Evolutionary conservation across 1,140 invertebrate genomes (phyloP).

Genomic region (Danaus melanippus): DNA sequence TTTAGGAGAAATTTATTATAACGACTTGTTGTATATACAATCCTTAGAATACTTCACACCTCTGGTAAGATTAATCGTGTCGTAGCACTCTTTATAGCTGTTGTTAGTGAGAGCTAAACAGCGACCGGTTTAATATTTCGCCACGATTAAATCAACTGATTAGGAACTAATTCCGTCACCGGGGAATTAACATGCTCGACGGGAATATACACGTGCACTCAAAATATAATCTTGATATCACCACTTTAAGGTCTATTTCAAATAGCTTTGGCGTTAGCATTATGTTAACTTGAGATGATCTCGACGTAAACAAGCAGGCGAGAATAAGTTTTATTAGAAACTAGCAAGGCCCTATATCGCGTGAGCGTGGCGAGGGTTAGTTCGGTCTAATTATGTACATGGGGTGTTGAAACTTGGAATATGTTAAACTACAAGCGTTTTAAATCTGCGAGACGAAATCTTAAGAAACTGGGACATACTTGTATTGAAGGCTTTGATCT

Average conservation of each 20-base stretch:
- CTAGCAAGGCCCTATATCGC: conserved; percentile 3
- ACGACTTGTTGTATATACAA: no score
- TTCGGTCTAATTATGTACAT: conserved; percentile 22
- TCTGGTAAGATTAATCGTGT: no score
- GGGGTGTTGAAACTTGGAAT: conserved; percentile 27
- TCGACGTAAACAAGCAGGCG: background rate
- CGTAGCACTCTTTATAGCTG: no score
- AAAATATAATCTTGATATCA: conserved; percentile 12
- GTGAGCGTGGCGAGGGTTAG: conserved; percentile 11
- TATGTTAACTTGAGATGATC: conserved; percentile 4
- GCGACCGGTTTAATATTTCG: conserved; percentile 16
- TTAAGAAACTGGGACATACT: no score
- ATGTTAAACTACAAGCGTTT: conserved; percentile 10
- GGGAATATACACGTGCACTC: conserved; percentile 8
- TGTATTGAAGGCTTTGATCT: no score
- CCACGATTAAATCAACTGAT: conserved; percentile 41
- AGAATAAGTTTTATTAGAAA: conserved; percentile 15
- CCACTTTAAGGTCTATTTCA: conserved; percentile 8
- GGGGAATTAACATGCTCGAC: conserved; percentile 23
- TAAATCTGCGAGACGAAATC: conserved; percentile 13
- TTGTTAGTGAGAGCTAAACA: conserved; percentile 2
- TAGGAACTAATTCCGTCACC: conserved; percentile 39
- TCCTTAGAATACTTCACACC: no score
- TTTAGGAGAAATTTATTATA: no score
- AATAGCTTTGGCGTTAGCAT: background rate